These are phyloP conservation scores for Temnothorax curvispinosus DNA, from an alignment of 1,140 invertebrate species.

Conservation along the genomic window DNA sequence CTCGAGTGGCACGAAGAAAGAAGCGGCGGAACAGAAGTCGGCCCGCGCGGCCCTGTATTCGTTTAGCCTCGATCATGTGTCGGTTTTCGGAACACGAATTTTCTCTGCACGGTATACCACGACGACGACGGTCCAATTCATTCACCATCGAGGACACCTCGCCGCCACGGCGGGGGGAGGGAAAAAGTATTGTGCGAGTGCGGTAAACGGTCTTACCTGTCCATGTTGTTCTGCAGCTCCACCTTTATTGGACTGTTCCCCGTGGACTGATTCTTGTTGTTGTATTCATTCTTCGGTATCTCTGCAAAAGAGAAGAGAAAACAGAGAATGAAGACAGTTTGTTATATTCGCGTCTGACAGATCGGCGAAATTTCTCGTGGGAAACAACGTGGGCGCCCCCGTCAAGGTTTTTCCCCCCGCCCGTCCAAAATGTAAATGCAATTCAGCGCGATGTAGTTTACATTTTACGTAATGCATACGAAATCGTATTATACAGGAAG, in stretches of 20 bases:
- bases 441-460: slow-evolving; percentile 50
- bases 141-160: not conserved
- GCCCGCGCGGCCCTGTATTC: slow-evolving; percentile 44
- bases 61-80: slow-evolving; percentile 44
- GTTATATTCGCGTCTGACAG: slow-evolving; percentile 59
- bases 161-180: not conserved
- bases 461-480: slow-evolving; percentile 57
- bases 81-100: slow-evolving; percentile 41
- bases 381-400: slow-evolving; percentile 55
- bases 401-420: slow-evolving; percentile 16
- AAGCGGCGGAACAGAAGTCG: slow-evolving; percentile 56
- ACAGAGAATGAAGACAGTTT: slow-evolving; percentile 60
- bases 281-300: slow-evolving; percentile 95
- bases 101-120: not conserved
- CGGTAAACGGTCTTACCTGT: slow-evolving; percentile 86
- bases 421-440: slow-evolving; percentile 45
- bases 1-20: slow-evolving; percentile 60
- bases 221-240: slow-evolving; percentile 89
- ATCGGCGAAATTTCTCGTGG: slow-evolving; percentile 70
- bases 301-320: slow-evolving; percentile 87
- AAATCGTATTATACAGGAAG: slow-evolving; percentile 40
- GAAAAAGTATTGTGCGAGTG: slow-evolving; percentile 1
- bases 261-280: slow-evolving; percentile 94
- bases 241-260: slow-evolving; percentile 92
- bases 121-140: not conserved